A percentile compares a stretch with the other conserved stretches of the same genome.
These are phyloP conservation scores for Phrynocephalus vlangalii DNA, from an alignment of 2,797 vertebrate species.

Conservation along the genomic window DNA sequence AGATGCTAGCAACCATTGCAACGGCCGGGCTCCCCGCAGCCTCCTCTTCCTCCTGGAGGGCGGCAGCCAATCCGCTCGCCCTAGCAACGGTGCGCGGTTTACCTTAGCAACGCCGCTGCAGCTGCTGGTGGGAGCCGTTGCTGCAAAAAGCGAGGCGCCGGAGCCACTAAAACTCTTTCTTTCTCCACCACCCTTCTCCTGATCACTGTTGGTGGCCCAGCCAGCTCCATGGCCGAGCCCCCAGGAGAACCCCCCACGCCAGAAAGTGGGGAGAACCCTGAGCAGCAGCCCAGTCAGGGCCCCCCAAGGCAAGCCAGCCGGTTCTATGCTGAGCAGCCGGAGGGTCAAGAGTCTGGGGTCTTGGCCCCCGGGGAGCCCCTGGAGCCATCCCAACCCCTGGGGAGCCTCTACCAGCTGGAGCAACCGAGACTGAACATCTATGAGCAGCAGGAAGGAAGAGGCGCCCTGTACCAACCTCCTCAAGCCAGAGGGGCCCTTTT, in stretches of 20 bases:
- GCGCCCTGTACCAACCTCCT: not conserved
- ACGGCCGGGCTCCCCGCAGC: too few species aligned
- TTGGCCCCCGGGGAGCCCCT: rapidly evolving
- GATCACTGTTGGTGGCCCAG: too few species aligned
- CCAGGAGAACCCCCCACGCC: not conserved
- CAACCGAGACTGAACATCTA: not conserved
- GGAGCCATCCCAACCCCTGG: not conserved
- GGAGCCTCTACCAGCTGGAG: not conserved
- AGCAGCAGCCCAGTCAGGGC: not conserved
- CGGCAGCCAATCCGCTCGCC: not conserved
- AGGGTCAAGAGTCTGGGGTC: rapidly evolving
- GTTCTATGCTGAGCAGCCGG: not conserved
- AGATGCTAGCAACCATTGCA: too few species aligned
- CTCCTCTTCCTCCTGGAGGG: too few species aligned
- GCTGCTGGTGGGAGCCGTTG: not conserved
- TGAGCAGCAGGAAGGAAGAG: not conserved
- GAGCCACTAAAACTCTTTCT: rapidly evolving
- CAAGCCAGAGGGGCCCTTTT: not conserved
- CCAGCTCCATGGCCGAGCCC: not conserved
- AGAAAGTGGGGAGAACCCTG: not conserved
- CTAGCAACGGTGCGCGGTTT: constrained; percentile 13
- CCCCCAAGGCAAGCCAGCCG: too few species aligned
- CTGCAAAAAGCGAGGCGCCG: not conserved
- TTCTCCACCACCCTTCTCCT: not conserved
- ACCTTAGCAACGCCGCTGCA: constrained; percentile 27